Evolutionary conservation across 2,888 invertebrate genomes (phyloP), one percentile per base, ranked within the genome.

Genomic region (Physocephala rufipes): DNA sequence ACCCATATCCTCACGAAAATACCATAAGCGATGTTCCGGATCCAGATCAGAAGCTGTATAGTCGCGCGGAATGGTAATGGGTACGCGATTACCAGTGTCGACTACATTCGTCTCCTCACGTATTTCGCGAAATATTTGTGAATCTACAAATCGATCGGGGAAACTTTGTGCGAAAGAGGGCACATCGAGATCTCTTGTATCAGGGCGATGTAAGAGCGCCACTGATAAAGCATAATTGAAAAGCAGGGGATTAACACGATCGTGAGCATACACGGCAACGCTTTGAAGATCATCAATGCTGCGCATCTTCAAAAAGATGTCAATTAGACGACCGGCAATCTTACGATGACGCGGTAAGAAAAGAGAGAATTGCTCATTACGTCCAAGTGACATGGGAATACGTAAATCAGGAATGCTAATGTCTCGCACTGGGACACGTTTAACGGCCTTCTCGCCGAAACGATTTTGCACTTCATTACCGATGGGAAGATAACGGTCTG

Each of bases 171-270:
- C 88, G 73, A 91, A 89, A 65, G 91, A 89, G 24, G 91, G 90
- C 55, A 92, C 83, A 15, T 87, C 87, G 19, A 91, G 80, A 66
- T 88, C 86, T 77, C 87, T 88, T 21, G 91, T 91, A 79, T 92
- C 92, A 1, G 83, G 82, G 13, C 88, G 86, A 87, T 94, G 92
- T 76, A 93, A 86, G 51, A 95, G 83, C 0, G 93, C 92, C 26
- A 95, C 93, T 1, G 93, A 92, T 43, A 91, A 88, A 28, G 92
- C 90, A 82, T 95, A 95, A 82, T 93, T 91, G 86, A 93, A 95
- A 78, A 95, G 85, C 75, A 91, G 91, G 0, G 94, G 91, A 85
- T 95, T 95, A 4, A 94, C 86, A 55, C 92, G 90, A 76, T 92
- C 92, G 55, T 93, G 89, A 36, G 91, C 89, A 79, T 88, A 94